A percentile compares a stretch with the other conserved stretches of the same genome.
Conservation (phyloP, 2,113 vertebrate species). For the Sapajus apella region DNA sequence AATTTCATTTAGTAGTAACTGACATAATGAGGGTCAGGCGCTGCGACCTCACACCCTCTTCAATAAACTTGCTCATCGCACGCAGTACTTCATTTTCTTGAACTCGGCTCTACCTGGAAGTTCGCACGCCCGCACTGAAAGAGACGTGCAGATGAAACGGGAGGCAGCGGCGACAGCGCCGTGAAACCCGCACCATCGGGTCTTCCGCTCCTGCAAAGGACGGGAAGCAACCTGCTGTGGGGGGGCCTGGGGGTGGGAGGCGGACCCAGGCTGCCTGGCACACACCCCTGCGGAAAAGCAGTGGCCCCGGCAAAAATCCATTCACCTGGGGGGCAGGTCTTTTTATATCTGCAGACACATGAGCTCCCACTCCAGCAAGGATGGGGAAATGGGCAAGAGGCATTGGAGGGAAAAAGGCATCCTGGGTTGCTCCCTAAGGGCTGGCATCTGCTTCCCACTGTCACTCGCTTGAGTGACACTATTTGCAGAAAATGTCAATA, state of each 20-base stretch:
- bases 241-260: rapidly evolving
- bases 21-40: not conserved
- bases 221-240: rapidly evolving
- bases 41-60: not conserved
- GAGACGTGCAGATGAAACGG: not conserved
- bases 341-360: rapidly evolving
- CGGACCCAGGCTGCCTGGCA: rapidly evolving
- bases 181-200: not conserved
- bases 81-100: not conserved
- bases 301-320: rapidly evolving
- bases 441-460: rapidly evolving
- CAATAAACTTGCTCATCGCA: not conserved
- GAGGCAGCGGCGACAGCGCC: not conserved
- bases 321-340: rapidly evolving
- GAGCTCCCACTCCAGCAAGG: rapidly evolving
- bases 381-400: rapidly evolving
- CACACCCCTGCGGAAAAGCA: not conserved
- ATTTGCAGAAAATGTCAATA: not conserved
- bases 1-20: not conserved
- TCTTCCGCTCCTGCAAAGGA: not conserved
- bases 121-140: not conserved
- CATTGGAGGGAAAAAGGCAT: rapidly evolving
- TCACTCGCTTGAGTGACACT: not conserved
- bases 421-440: rapidly evolving
- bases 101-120: not conserved